Evolutionary conservation across 1,140 invertebrate genomes (phyloP), one percentile per base, ranked within the genome.

Genomic region (Ceratina calcarata): DNA sequence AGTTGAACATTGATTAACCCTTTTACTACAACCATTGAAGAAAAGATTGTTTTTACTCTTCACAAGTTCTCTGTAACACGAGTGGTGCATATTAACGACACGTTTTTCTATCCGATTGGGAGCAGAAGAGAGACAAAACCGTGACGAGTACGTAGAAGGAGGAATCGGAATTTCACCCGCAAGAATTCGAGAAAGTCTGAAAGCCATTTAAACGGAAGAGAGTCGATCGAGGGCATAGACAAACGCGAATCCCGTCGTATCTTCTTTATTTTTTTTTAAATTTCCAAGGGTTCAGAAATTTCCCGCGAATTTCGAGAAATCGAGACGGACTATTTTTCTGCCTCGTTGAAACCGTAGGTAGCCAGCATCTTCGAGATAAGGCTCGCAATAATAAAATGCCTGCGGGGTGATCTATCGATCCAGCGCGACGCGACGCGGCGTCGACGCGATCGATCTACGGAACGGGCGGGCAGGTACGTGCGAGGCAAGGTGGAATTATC

Each of bases 401-500:
- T 81, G 32, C 69, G 68, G 81, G 86, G 77, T 85, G 85, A 90
- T 83, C 85, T 89, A 87, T 87, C 89, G 89, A 89, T 88, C 71
- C 62, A 51, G 53, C 70, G 78, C 73, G 72, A 76, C 57, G 72
- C 20, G 37, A 45, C 37, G 37, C 37, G 37, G 37, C 77, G 60
- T 72, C 64, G 57, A 80, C 69, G 75, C 83, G 84, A 87, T 88
- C 80, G 84, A 88, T 45, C 37, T 45, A 16, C 55, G 55, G 71
- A 71, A 67, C 45, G 49, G 49, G 60, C 65, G 60, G 68, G 65
- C 58, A 80, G 85, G 70, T 79, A 74, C 75, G 66, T 64, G 61
- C 60, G 62, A 78, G 71, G 81, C 76, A 89, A 86, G 87, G 82
- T 88, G 83, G 89, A 92, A 91, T 91, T 91, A 91, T 90, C 90